Base-by-base conservation (phyloP, 2,888 invertebrate genomes). In the Agriopis marginaria region DNA sequence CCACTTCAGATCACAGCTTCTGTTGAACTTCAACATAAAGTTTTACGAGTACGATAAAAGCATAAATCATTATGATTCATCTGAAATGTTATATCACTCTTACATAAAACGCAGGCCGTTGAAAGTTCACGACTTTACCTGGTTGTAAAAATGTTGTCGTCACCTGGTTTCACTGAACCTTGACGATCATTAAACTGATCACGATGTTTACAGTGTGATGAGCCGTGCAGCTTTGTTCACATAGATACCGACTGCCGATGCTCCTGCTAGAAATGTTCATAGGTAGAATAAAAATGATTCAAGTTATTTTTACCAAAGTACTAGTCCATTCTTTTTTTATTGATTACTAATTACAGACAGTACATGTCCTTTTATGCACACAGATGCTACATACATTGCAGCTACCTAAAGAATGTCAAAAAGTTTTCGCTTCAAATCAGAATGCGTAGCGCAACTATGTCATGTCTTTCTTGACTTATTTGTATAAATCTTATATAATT, bases 31-130 rank as follows among this genome's bases (percentile, higher is more conserved):
- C 61, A 62, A 67, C 51, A 54, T 54, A 55, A 51, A 49, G 42
- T 68, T 81, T 78, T 79, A 80, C 68, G 75, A 77, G 71, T 71
- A 70, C 76, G 77, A 79, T 82, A 82, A 81, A 71, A 73, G 74
- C 74, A 74, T 68, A 77, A 61, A 50, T 61, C 49, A 14, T 59
- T 50, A 79, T 90, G 89, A 89, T 82, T 89, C 89, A 88, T 84
- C 76, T 80, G 73, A 75, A 79, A 76, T 77, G 81, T 79, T 80
- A 79, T 77, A 82, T 83, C 83, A 56, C 83, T 82, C 83, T 86
- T 86, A 83, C 80, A 82, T 78, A 82, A 84, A 84, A 86, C 86
- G 82, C 86, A 77, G 85, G 85, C 78, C 87, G 84, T 83, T 76
- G 87, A 88, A 88, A 87, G 86, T 86, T 85, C 81, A 78, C 63